phyloP scores from a whole-genome alignment of 2,113 vertebrate species.

The Cyphomyrus plagiostoma region DNA sequence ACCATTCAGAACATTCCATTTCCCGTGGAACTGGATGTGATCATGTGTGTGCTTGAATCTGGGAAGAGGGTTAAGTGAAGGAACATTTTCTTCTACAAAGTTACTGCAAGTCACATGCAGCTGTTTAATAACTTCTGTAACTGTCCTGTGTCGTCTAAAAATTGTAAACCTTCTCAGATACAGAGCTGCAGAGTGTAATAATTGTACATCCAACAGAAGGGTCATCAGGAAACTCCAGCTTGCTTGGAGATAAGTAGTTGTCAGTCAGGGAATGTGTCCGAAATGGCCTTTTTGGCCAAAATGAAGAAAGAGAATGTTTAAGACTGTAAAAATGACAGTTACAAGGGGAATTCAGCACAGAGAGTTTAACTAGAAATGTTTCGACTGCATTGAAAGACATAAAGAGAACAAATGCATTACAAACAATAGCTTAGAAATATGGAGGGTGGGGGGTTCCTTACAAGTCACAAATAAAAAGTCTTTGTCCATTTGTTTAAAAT shows the following conservation, averaged over 20 bases:
- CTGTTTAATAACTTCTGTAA: neutral
- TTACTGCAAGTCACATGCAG: neutral
- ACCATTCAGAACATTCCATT: constrained; percentile 27
- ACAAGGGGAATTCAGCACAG: neutral
- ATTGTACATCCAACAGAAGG: neutral
- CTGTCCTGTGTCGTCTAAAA: neutral
- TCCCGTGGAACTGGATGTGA: neutral
- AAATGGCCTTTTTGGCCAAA: neutral
- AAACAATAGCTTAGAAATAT: neutral
- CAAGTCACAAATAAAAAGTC: neutral
- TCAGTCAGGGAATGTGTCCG: neutral
- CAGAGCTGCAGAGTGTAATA: neutral
- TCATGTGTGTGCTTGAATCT: neutral
- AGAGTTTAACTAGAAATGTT: neutral
- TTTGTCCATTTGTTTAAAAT: neutral
- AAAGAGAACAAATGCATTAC: neutral
- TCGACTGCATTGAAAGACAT: neutral
- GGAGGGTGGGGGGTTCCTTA: neutral
- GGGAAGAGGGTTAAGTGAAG: neutral
- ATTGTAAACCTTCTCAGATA: neutral
- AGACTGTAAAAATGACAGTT: neutral
- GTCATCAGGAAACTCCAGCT: neutral
- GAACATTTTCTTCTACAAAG: neutral
- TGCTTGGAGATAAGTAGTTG: neutral
- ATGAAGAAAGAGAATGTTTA: neutral